phyloP scores from a whole-genome alignment of 2,113 vertebrate genomes.

The Ibidorhyncha struthersii region DNA sequence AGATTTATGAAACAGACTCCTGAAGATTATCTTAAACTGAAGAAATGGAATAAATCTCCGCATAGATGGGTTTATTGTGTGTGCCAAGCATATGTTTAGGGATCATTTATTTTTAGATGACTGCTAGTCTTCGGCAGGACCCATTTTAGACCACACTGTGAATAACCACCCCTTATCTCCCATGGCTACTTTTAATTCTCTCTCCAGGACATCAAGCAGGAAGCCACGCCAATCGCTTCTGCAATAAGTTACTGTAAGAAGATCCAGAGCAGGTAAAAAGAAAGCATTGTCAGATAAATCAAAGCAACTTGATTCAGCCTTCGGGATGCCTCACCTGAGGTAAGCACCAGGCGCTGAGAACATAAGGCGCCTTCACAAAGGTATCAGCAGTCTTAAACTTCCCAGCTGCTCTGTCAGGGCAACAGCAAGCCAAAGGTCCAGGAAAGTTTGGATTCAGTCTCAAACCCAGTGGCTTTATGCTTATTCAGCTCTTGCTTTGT shows the following conservation, averaged over 20 bases:
- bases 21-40: not conserved
- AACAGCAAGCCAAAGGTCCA: rapidly evolving
- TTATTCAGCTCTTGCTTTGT: not conserved
- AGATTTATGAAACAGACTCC: not conserved
- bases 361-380: not conserved
- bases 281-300: not conserved
- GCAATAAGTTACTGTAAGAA: not conserved
- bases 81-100: not conserved
- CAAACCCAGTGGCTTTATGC: not conserved
- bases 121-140: not conserved
- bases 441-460: not conserved
- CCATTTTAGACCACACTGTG: not conserved
- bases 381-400: not conserved
- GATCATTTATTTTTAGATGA: not conserved
- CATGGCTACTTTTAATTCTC: not conserved
- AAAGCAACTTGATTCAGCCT: not conserved
- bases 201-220: not conserved
- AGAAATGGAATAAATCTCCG: not conserved
- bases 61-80: not conserved
- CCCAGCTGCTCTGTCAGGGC: not conserved
- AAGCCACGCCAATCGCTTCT: not conserved
- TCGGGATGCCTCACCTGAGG: not conserved
- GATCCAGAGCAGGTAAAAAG: not conserved
- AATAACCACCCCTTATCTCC: not conserved
- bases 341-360: not conserved